Evolutionary conservation across 2,113 vertebrate species (phyloP).

Genomic region (Chamaetylas fuelleborni): DNA sequence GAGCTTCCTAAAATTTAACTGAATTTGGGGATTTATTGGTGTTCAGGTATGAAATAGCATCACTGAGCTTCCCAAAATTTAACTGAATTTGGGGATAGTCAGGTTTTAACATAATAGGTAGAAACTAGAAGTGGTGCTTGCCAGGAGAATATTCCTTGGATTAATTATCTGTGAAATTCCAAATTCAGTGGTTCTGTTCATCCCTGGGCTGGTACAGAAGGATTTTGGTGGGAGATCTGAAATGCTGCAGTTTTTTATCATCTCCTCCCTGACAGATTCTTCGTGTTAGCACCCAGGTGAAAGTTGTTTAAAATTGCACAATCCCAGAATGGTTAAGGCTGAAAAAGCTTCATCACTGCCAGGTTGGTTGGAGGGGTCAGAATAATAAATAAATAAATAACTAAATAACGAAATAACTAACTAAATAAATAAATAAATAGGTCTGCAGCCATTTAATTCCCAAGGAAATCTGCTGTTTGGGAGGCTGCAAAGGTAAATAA

Average conservation of each 20-base stretch:
- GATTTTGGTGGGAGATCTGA: not conserved
- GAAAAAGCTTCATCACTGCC: not conserved
- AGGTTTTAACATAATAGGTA: not conserved
- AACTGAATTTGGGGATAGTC: too few relatives aligned
- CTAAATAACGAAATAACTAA: too few relatives aligned
- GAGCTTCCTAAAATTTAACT: too few relatives aligned
- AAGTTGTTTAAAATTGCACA: not conserved
- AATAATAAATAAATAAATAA: too few relatives aligned
- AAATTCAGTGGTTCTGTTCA: not conserved
- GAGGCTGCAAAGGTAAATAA: too few relatives aligned
- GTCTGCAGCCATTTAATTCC: too few relatives aligned
- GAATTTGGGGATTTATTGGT: not conserved
- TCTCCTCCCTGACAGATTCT: not conserved
- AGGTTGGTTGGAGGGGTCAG: not conserved
- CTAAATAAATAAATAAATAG: too few relatives aligned
- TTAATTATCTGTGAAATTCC: not conserved
- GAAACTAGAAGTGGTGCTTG: rapidly evolving
- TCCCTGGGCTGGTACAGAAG: too few relatives aligned
- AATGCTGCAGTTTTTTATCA: not conserved
- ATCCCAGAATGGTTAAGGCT: rapidly evolving
- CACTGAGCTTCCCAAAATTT: too few relatives aligned
- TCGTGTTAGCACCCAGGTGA: not conserved
- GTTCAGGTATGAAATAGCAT: not conserved
- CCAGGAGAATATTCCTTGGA: not conserved
- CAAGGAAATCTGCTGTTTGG: too few relatives aligned